These are phyloP conservation scores for Patiria pectinifera DNA, from an alignment of 53 echinoderm and acorn worm species.

Conservation along the genomic window DNA sequence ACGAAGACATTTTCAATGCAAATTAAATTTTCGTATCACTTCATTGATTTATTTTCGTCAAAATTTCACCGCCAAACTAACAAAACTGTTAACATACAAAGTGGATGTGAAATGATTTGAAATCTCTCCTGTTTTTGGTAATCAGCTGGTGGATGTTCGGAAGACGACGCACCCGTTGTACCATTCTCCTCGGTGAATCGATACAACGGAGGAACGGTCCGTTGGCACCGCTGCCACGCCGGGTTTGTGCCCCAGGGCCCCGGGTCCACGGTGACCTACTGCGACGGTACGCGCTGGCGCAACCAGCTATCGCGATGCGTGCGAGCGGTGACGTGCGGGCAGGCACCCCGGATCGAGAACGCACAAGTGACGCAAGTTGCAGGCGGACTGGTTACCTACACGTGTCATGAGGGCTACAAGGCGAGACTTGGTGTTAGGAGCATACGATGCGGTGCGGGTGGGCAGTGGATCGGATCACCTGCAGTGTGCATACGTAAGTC, in stretches of 20 bases:
- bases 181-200: not conserved
- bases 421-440: conserved; percentile 22
- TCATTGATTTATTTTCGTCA: no score
- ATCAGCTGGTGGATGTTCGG: not conserved
- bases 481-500: conserved; percentile 70
- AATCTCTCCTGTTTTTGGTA: not conserved
- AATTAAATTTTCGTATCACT: no score
- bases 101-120: not conserved
- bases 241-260: conserved; percentile 33
- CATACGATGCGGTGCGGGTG: conserved; percentile 28
- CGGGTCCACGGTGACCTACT: conserved; percentile 65
- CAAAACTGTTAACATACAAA: no score
- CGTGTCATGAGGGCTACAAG: conserved; percentile 32
- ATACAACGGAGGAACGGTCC: conserved; percentile 50
- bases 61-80: no score
- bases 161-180: not conserved
- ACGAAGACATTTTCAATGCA: no score
- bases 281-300: conserved; percentile 76
- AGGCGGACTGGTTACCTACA: conserved; percentile 50
- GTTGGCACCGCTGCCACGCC: conserved; percentile 50
- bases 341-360: conserved; percentile 30
- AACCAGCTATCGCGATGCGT: conserved; percentile 64
- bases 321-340: conserved; percentile 39
- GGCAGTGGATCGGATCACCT: conserved; percentile 57
- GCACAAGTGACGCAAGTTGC: not conserved